Base-by-base conservation (phyloP, 2,113 vertebrate genomes). In the Colius striatus region DNA sequence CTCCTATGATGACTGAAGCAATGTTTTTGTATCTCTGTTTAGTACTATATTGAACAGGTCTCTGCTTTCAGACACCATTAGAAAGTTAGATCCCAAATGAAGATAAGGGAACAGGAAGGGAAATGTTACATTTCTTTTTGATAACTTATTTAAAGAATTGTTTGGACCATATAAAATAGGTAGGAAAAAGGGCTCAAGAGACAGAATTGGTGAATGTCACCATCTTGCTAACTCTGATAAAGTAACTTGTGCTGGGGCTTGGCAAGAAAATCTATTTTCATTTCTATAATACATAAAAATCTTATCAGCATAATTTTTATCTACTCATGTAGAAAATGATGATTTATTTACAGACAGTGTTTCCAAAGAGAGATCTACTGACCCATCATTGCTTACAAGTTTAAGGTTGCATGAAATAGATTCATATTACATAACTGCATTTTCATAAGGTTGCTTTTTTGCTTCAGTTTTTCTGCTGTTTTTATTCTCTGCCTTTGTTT, bases 41-140 rank as follows among this genome's bases (percentile, higher is more conserved):
- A 71, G 53, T 71, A 32, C 34, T 89, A 25, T 60, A 41, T 34
- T 60, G 51, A 48, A 30, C 5, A 20, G 16, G 41, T 32, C 8
- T 77, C 61, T 88, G 47, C 65, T 88, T 94, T 88, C 74, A 85
- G 78, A 79, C 36, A 22, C n/a, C 17, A 11, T 74, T 84, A 68
- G 87, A 73, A 63, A 66, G 60, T 73, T 80, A 76, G 79, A 84
- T 89, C 61, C 60, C 53, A 89, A 87, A 45, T 61, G 50, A 88
- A 83, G 89, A 88, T 68, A 73, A 5, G 41, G 26, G 17, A 87
- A 73, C 18, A 90, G 26, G 55, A 80, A 88, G 30, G 66, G 36
- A 89, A 88, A 53, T 65, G 53, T 89, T 96, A 55, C 13, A 68
- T 94, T 87, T 71, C 61, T 75, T 78, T 89, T 87, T 94, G 89